Percentiles rank a stretch among this genome's conserved stretches.
Evolutionary conservation across 2,113 vertebrate genomes (phyloP).

Genomic region (Pomatorhinus ruficollis): DNA sequence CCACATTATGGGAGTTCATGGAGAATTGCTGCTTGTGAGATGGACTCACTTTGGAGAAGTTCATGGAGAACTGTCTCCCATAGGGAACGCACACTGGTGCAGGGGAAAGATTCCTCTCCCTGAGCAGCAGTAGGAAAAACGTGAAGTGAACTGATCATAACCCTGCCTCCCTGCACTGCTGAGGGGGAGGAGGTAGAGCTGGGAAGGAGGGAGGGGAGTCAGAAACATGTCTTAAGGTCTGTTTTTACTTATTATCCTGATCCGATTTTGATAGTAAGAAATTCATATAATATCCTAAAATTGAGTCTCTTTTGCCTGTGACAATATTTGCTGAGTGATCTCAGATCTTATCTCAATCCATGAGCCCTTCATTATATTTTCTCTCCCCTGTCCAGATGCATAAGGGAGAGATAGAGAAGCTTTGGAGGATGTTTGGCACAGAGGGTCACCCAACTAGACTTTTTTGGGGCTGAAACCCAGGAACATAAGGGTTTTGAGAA

Average conservation of each 20-base stretch:
- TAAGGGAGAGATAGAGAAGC: neutral
- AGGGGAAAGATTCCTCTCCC: neutral
- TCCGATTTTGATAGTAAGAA: neutral
- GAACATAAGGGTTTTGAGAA: neutral
- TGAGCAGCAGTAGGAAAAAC: neutral
- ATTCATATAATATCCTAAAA: neutral
- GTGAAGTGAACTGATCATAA: neutral
- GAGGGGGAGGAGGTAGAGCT: neutral
- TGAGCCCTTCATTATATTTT: neutral
- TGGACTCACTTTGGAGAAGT: neutral
- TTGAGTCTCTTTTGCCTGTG: neutral
- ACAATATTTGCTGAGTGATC: neutral
- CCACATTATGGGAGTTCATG: too few relatives aligned
- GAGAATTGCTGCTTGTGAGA: neutral
- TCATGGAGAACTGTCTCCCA: neutral
- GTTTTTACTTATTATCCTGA: neutral
- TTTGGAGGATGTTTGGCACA: neutral
- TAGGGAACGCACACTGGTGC: accelerated
- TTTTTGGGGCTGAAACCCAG: neutral
- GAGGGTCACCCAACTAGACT: neutral
- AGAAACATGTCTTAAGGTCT: neutral
- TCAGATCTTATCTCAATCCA: neutral
- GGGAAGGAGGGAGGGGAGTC: neutral
- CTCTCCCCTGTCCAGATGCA: neutral
- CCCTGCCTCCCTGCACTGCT: too few relatives aligned